phyloP scores from a whole-genome alignment of 2,888 invertebrate species.

The Lagria hirta region DNA sequence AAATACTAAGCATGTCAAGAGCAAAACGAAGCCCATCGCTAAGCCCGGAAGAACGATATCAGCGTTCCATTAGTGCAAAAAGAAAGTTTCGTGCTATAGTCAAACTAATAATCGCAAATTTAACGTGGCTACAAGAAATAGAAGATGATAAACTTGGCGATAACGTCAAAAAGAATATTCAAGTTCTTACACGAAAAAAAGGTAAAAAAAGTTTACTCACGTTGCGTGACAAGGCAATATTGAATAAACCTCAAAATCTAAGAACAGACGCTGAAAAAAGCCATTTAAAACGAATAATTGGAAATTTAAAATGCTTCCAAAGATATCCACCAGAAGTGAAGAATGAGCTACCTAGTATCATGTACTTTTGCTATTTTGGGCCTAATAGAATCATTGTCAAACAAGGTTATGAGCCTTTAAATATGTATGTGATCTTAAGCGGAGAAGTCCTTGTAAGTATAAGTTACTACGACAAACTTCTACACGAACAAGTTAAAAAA shows the following conservation, averaged over 20 bases:
- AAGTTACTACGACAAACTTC: conserved; percentile 56
- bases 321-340: conserved; percentile 63
- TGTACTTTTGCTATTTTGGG: conserved; percentile 63
- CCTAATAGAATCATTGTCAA: conserved; percentile 63
- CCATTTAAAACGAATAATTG: conserved; percentile 60
- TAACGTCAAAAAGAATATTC: conserved; percentile 60
- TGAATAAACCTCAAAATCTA: conserved; percentile 59
- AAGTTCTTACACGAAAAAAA: conserved; percentile 41
- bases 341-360: conserved; percentile 61
- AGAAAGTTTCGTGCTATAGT: conserved; percentile 60
- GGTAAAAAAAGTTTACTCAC: conserved; percentile 40
- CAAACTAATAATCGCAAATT: conserved; percentile 60
- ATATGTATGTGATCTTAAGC: conserved; percentile 65
- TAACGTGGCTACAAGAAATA: conserved; percentile 60
- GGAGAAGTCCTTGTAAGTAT: conserved; percentile 62
- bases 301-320: conserved; percentile 64
- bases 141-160: conserved; percentile 52
- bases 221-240: conserved; percentile 60
- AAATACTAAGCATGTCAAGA: too few species aligned
- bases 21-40: too few species aligned
- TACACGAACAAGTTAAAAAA: conserved; percentile 54
- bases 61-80: conserved; percentile 51
- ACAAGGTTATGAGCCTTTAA: conserved; percentile 60
- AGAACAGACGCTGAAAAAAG: conserved; percentile 64
- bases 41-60: conserved; percentile 36